These are phyloP conservation scores for Aleiodes alternator DNA, from an alignment of 2,888 invertebrate species.

Conservation along the genomic window DNA sequence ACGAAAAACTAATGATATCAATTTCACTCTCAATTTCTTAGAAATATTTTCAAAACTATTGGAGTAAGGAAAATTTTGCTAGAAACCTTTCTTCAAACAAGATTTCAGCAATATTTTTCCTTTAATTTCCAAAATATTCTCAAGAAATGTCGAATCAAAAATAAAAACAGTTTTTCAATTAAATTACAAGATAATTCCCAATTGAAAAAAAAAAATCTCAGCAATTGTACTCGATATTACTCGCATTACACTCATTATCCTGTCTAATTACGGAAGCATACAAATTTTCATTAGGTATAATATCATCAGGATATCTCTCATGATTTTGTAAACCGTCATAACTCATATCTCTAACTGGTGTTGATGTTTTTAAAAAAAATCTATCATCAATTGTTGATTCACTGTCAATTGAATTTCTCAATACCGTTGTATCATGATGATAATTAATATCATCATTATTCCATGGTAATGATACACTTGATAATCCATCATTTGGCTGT, in stretches of 20 bases:
- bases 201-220: slow-evolving; percentile 41
- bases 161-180: neutral
- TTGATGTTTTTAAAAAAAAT: slow-evolving; percentile 37
- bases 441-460: slow-evolving; percentile 52
- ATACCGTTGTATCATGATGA: slow-evolving; percentile 55
- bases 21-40: neutral
- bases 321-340: slow-evolving; percentile 52
- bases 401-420: slow-evolving; percentile 44
- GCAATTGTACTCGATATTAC: slow-evolving; percentile 54
- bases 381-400: slow-evolving; percentile 35
- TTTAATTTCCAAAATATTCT: too few species aligned
- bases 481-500: slow-evolving; percentile 57
- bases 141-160: neutral
- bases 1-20: neutral
- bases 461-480: slow-evolving; percentile 57
- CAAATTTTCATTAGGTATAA: slow-evolving; percentile 50
- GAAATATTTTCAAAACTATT: neutral
- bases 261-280: slow-evolving; percentile 53
- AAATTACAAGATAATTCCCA: neutral
- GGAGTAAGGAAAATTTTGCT: too few species aligned
- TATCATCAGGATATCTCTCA: slow-evolving; percentile 16
- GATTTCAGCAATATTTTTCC: too few species aligned
- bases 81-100: too few species aligned
- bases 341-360: slow-evolving; percentile 46
- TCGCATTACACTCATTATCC: slow-evolving; percentile 45